Conservation (phyloP, 2,113 vertebrate genomes). For the Pachypanchax playfairii region DNA sequence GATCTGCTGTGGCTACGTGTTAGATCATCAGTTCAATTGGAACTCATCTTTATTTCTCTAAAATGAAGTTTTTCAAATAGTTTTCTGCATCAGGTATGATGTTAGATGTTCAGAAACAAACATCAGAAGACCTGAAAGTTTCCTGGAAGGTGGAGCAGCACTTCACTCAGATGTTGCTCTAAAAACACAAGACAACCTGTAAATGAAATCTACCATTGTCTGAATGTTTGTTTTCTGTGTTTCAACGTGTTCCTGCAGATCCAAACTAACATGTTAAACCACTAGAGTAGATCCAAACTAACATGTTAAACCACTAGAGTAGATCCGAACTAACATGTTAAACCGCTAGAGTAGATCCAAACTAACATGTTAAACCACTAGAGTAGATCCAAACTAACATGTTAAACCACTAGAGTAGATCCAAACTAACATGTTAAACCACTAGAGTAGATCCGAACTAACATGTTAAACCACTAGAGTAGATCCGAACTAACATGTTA, state of each 20-base stretch:
- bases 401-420: neutral
- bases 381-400: neutral
- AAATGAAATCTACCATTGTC: too few species aligned
- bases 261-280: constrained; percentile 2
- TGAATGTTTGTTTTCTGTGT: neutral
- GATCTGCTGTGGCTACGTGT: too few species aligned
- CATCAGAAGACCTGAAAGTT: too few species aligned
- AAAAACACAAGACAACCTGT: too few species aligned
- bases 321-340: neutral
- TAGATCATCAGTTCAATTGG: too few species aligned
- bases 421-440: too few species aligned
- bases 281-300: neutral
- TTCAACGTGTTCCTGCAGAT: constrained; percentile 1
- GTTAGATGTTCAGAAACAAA: too few species aligned
- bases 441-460: constrained; percentile 1
- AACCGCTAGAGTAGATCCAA: neutral
- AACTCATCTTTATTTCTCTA: too few species aligned
- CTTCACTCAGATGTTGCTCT: neutral
- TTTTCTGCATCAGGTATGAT: too few species aligned
- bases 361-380: neutral
- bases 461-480: neutral
- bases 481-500: neutral
- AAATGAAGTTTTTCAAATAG: too few species aligned
- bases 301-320: neutral
- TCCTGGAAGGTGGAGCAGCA: neutral